A percentile compares a stretch with the other conserved stretches of the same genome.
These are phyloP conservation scores for Cerastis rubricosa DNA, from an alignment of 2,888 invertebrate species.

Conservation along the genomic window DNA sequence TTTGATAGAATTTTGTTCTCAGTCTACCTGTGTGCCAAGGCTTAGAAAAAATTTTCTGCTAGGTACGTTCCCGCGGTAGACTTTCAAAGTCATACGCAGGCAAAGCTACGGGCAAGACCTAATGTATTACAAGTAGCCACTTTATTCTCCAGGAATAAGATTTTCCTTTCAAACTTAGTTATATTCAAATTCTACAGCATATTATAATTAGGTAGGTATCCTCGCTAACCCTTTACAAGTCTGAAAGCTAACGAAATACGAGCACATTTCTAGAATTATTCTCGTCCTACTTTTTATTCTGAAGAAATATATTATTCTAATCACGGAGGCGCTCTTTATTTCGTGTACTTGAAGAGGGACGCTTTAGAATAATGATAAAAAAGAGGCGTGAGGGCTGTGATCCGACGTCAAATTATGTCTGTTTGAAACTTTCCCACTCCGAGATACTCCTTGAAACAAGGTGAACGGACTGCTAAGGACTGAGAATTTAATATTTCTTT, in stretches of 20 bases:
- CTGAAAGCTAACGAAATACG: slow-evolving; percentile 39
- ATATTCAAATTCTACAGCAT: slow-evolving; percentile 29
- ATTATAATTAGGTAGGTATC: slow-evolving; percentile 27
- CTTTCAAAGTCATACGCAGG: not conserved
- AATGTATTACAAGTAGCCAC: not conserved
- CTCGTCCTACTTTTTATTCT: slow-evolving; percentile 44
- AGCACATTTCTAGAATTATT: slow-evolving; percentile 41
- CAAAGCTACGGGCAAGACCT: not conserved
- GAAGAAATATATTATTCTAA: slow-evolving; percentile 65
- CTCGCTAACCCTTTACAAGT: slow-evolving; percentile 46
- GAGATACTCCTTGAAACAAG: slow-evolving; percentile 29
- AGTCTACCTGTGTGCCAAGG: not conserved
- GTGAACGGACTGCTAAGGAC: slow-evolving; percentile 20
- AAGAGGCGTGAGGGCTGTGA: slow-evolving; percentile 57
- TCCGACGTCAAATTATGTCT: slow-evolving; percentile 58
- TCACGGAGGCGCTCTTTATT: slow-evolving; percentile 66
- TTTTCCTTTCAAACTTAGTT: slow-evolving; percentile 21
- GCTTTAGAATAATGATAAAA: slow-evolving; percentile 67
- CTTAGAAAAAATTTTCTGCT: not conserved
- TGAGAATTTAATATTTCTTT: slow-evolving; percentile 39
- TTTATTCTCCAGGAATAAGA: slow-evolving; percentile 4
- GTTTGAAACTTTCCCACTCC: slow-evolving; percentile 55
- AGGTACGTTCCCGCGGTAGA: not conserved
- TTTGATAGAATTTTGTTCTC: not conserved
- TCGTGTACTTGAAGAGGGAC: slow-evolving; percentile 58